A percentile compares a stretch with the other conserved stretches of the same genome.
Evolutionary conservation across 2,888 invertebrate genomes (phyloP).

Genomic region (Xestia ashworthii): DNA sequence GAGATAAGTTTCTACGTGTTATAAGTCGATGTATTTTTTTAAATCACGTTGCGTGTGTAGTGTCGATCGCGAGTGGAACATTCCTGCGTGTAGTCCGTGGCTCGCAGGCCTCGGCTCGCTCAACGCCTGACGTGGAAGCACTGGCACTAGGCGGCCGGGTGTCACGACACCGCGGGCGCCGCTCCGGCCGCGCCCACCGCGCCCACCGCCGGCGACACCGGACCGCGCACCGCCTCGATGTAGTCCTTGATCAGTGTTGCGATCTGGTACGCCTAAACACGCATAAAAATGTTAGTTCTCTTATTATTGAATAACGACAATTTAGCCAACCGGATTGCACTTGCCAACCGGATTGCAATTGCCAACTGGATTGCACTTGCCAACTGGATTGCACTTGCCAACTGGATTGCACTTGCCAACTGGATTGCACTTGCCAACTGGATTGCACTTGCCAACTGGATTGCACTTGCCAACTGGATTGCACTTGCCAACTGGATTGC

Average conservation of each 20-base stretch:
- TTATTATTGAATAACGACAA: no score
- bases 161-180: slow-evolving; percentile 81
- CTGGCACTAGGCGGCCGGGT: slow-evolving; percentile 89
- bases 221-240: slow-evolving; percentile 89
- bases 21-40: background rate
- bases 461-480: no score
- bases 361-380: no score
- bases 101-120: slow-evolving; percentile 41
- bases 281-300: background rate
- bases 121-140: slow-evolving; percentile 89
- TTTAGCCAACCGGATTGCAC: no score
- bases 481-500: no score
- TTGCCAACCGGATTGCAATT: no score
- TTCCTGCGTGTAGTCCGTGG: slow-evolving; percentile 9
- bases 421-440: no score
- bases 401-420: no score
- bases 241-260: slow-evolving; percentile 98
- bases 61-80: slow-evolving; percentile 46
- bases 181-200: slow-evolving; percentile 71
- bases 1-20: background rate
- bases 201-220: slow-evolving; percentile 85
- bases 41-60: slow-evolving; percentile 54
- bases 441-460: no score
- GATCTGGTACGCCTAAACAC: slow-evolving; percentile 96
- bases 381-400: no score